These are phyloP conservation scores for Leptopilina clavipes DNA, from an alignment of 1,140 invertebrate genomes.

Conservation along the genomic window DNA sequence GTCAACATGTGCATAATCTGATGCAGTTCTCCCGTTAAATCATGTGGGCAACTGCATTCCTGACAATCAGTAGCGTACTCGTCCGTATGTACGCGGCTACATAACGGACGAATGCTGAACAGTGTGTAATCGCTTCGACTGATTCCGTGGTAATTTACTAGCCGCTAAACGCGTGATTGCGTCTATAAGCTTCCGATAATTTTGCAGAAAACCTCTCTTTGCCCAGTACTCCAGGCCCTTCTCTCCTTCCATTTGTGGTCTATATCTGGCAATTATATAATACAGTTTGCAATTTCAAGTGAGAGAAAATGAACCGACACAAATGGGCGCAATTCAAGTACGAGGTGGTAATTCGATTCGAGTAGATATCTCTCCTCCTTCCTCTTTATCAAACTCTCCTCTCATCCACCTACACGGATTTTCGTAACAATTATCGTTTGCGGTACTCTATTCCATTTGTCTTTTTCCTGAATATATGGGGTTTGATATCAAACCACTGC, in stretches of 20 bases:
- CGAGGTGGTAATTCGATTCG: neutral
- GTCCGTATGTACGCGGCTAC: constrained; percentile 39
- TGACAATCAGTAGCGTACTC: constrained; percentile 58
- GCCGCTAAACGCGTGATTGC: constrained; percentile 63
- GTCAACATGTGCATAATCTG: constrained; percentile 66
- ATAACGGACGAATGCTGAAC: constrained; percentile 61
- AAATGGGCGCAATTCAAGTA: neutral
- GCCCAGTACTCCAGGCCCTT: neutral
- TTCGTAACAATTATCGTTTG: constrained; percentile 21
- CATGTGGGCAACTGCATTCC: constrained; percentile 61
- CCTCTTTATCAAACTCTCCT: no score
- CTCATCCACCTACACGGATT: neutral
- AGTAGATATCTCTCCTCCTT: neutral
- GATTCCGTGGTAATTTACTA: constrained; percentile 62
- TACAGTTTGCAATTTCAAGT: neutral
- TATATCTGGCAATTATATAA: constrained; percentile 9
- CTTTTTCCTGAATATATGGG: neutral
- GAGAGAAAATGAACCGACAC: neutral
- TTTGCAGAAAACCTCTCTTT: constrained; percentile 33
- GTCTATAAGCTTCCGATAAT: constrained; percentile 56
- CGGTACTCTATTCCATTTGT: neutral
- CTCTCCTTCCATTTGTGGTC: neutral
- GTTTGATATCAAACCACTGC: neutral
- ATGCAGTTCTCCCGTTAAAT: constrained; percentile 63
- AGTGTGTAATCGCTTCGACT: constrained; percentile 64